Conservation (phyloP, 53 echinoderm and acorn worm species). For the Crossaster papposus region DNA sequence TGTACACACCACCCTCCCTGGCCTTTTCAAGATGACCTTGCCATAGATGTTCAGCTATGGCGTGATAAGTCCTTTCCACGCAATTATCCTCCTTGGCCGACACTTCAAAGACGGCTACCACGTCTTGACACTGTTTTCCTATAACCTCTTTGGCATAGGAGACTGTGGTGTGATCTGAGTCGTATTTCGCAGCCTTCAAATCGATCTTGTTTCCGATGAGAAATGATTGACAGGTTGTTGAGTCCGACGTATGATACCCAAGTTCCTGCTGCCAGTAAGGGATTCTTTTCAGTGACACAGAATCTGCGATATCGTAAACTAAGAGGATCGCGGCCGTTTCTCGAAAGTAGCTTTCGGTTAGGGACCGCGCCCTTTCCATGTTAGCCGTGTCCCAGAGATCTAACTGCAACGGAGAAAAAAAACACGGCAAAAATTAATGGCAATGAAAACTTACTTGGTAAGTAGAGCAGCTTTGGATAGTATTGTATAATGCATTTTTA, state of each 20-base stretch:
- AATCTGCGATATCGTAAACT: slow-evolving; percentile 85
- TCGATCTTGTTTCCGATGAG: slow-evolving; percentile 91
- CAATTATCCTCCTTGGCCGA: slow-evolving; percentile 83
- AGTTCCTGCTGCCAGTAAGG: slow-evolving; percentile 73
- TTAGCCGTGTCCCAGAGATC: slow-evolving; percentile 97
- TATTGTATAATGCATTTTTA: too few species aligned
- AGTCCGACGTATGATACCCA: slow-evolving; percentile 60
- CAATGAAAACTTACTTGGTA: too few species aligned
- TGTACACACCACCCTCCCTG: slow-evolving; percentile 35
- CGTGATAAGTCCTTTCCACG: slow-evolving; percentile 86
- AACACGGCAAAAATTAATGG: background rate
- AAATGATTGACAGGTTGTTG: slow-evolving; percentile 52
- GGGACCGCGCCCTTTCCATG: slow-evolving; percentile 90
- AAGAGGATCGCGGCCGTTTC: slow-evolving; percentile 81
- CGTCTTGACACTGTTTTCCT: slow-evolving; percentile 63
- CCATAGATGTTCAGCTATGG: slow-evolving; percentile 83
- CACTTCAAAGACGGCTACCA: slow-evolving; percentile 67
- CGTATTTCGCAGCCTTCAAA: slow-evolving; percentile 65
- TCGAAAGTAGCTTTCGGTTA: slow-evolving; percentile 88
- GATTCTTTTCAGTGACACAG: slow-evolving; percentile 73
- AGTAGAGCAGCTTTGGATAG: too few species aligned
- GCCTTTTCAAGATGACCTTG: slow-evolving; percentile 51
- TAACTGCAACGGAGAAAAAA: slow-evolving; percentile 62
- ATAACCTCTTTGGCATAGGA: slow-evolving; percentile 80
- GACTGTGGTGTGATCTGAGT: slow-evolving; percentile 69